Conservation (phyloP, 2,888 invertebrate genomes). For the Syritta pipiens region DNA sequence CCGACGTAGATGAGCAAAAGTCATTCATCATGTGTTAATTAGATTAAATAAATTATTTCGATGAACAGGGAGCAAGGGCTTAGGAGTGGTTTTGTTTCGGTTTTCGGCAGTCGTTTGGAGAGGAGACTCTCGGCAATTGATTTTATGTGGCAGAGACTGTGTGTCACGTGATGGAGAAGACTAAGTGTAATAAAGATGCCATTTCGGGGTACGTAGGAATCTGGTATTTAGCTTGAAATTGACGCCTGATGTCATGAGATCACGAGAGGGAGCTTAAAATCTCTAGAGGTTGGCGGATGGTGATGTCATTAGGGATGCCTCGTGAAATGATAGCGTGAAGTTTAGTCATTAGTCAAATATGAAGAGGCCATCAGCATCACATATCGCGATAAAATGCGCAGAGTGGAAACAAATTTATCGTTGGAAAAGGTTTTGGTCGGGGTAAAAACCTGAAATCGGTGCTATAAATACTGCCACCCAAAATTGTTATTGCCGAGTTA, state of each 20-base stretch:
- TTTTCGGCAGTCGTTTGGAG: neutral
- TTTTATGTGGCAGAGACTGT: neutral
- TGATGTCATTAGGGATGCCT: slow-evolving; percentile 6
- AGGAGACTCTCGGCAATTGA: neutral
- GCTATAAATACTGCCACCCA: no score
- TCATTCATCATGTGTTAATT: slow-evolving; percentile 30
- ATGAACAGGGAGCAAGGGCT: neutral
- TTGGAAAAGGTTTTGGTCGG: no score
- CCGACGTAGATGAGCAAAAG: no score
- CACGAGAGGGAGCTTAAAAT: slow-evolving; percentile 6
- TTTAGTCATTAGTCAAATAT: neutral
- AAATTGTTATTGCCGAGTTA: no score
- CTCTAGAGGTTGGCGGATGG: neutral
- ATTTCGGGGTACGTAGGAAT: slow-evolving; percentile 2
- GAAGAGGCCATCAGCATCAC: no score
- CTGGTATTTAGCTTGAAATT: slow-evolving; percentile 9
- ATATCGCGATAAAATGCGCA: no score
- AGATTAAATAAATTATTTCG: slow-evolving; percentile 26
- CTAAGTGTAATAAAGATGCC: slow-evolving; percentile 24
- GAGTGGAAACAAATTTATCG: no score
- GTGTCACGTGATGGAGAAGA: slow-evolving; percentile 1
- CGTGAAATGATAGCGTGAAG: neutral
- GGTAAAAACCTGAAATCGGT: no score
- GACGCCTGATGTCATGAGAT: slow-evolving; percentile 16
- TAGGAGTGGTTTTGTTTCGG: neutral